Evolutionary conservation across 1,140 invertebrate species (phyloP).

Genomic region (Diabrotica virgifera): DNA sequence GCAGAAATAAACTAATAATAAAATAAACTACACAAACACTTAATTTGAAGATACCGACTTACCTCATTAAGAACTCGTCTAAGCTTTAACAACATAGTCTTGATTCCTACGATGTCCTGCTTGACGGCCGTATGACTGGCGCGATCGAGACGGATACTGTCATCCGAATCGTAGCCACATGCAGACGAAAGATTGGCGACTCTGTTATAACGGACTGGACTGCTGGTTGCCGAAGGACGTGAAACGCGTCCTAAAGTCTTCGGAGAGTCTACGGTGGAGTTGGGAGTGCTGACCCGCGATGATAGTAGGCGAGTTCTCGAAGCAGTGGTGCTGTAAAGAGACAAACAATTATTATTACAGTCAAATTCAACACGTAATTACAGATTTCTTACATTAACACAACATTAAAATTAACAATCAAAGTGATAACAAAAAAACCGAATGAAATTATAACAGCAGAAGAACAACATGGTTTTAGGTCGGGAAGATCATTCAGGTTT

Average conservation of each 20-base stretch:
- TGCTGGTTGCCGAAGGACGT: constrained; percentile 40
- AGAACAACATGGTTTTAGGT: too few species aligned
- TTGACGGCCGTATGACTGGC: constrained; percentile 66
- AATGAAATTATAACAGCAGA: too few species aligned
- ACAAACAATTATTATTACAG: background rate
- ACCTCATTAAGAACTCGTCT: constrained; percentile 77
- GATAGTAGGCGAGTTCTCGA: constrained; percentile 53
- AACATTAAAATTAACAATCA: too few species aligned
- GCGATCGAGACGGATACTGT: constrained; percentile 58
- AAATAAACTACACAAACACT: too few species aligned
- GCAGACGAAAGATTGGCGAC: constrained; percentile 23
- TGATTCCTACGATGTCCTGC: constrained; percentile 75
- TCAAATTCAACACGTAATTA: too few species aligned
- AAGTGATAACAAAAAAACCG: too few species aligned
- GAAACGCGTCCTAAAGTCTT: constrained; percentile 15
- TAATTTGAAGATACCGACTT: constrained; percentile 26
- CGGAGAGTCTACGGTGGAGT: constrained; percentile 39
- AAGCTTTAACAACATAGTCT: constrained; percentile 73
- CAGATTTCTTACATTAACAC: too few species aligned
- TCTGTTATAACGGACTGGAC: constrained; percentile 47
- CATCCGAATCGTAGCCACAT: constrained; percentile 54
- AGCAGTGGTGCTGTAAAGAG: constrained; percentile 32
- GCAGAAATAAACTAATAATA: too few species aligned
- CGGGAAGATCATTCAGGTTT: too few species aligned
- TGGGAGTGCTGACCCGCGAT: constrained; percentile 52